These are phyloP conservation scores for Alcis repandata DNA, from an alignment of 2,888 invertebrate species.

Conservation along the genomic window DNA sequence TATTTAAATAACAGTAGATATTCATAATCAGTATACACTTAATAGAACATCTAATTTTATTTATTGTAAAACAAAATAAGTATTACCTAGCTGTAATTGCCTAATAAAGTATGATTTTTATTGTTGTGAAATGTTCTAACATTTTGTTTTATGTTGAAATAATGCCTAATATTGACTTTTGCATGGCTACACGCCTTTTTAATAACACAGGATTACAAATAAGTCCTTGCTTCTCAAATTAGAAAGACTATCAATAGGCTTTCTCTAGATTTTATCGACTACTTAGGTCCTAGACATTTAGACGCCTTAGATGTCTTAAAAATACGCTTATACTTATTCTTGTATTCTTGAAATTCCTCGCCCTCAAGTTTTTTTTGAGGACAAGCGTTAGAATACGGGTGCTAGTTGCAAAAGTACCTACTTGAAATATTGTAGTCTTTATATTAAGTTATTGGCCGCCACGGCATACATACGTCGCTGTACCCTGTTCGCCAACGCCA, in stretches of 20 bases:
- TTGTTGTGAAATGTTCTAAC: slow-evolving; percentile 3
- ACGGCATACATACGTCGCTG: too few relatives aligned
- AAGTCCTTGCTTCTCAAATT: neutral
- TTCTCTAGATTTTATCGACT: neutral
- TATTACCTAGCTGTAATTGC: neutral
- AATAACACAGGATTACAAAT: neutral
- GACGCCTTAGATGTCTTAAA: slow-evolving; percentile 5
- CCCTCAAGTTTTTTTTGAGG: neutral
- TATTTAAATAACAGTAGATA: neutral
- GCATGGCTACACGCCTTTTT: neutral
- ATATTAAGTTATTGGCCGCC: too few relatives aligned
- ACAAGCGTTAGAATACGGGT: neutral
- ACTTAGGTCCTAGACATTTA: slow-evolving; percentile 13
- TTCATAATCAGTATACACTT: neutral
- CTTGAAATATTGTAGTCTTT: too few relatives aligned
- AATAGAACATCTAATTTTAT: too few relatives aligned
- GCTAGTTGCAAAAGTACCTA: neutral
- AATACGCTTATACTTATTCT: neutral
- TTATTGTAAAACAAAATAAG: too few relatives aligned
- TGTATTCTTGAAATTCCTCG: neutral
- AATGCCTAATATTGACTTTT: slow-evolving; percentile 4
- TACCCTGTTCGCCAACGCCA: too few relatives aligned
- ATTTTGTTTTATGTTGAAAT: neutral
- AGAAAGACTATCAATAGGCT: slow-evolving; percentile 3
- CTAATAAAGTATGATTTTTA: neutral